Base-by-base conservation (phyloP, 2,797 vertebrate species). In the Eremophila alpestris region DNA sequence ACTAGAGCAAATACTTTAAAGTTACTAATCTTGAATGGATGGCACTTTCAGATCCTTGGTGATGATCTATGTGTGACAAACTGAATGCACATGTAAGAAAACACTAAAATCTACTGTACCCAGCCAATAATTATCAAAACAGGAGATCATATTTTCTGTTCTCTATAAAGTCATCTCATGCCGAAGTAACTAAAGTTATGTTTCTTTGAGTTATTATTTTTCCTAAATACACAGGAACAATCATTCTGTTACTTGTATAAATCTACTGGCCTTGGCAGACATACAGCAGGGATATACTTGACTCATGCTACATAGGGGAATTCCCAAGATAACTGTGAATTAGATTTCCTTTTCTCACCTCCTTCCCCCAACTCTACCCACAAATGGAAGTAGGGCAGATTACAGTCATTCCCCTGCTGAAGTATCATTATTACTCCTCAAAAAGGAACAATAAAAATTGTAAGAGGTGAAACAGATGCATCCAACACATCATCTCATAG, bases 31-130 rank as follows among this genome's bases (percentile, higher is more conserved):
- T 92, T 96, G 93, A 95, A 78, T 40, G 81, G 69, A 90, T 87
- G 95, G 34, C 81, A 94, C 95, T 96, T 96, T 64, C 82, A 95
- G 94, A 96, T 97, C 94, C 96, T 96, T 87, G 87, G 79, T 96
- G 90, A 95, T 7, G 23, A 83, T 89, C 75, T 80, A 73, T 3
- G 9, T 91, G 91, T 91, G 94, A 96, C 91, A 97, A 97, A 96
- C 82, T 89, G 69, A 97, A 95, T 80, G 96, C 71, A 95, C 29
- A 41, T 55, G 49, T 90, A 96, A 97, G 71, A 93, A 83, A 94
- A 93, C 60, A 80, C 46, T 91, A 89, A 96, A 92, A 93, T 68
- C 89, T 90, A 83, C 80, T 87, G 74, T 69, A 94, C 49, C 49
- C 86, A 92, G 93, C 96, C 96, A 97, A 87, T 95, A 97, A 96